Percentiles rank a stretch among this genome's conserved stretches.
These are phyloP conservation scores for Falcaria lacertinaria DNA, from an alignment of 2,888 invertebrate species.

Conservation along the genomic window DNA sequence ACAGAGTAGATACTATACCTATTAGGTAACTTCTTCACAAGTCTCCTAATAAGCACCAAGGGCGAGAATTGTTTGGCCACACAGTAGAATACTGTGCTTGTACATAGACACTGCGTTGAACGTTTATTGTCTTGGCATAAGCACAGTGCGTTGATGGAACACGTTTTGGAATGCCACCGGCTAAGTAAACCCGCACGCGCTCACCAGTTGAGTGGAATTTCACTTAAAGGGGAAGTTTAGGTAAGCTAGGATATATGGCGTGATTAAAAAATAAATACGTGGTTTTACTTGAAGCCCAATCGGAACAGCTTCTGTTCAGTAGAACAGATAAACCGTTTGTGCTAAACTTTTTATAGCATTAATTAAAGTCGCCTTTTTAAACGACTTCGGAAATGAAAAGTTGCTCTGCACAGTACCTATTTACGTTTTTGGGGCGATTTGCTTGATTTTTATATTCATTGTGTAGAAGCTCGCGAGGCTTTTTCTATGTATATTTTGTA, in stretches of 20 bases:
- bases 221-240: conserved; percentile 24
- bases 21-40: background rate
- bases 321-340: too few species aligned
- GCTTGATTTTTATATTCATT: too few species aligned
- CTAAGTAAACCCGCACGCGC: conserved; percentile 43
- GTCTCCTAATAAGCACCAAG: background rate
- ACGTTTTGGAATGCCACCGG: conserved; percentile 20
- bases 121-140: background rate
- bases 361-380: too few species aligned
- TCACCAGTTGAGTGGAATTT: conserved; percentile 52
- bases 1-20: too few species aligned
- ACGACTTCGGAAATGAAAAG: too few species aligned
- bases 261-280: background rate
- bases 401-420: too few species aligned
- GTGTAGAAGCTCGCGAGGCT: too few species aligned
- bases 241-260: background rate
- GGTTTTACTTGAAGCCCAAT: background rate
- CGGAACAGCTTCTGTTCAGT: too few species aligned
- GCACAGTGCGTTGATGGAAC: background rate
- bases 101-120: background rate
- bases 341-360: too few species aligned
- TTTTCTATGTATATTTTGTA: too few species aligned
- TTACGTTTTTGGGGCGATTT: too few species aligned
- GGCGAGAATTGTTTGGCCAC: background rate
- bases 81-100: background rate